Evolutionary conservation across 2,797 vertebrate genomes (phyloP), one percentile per base, ranked within the genome.

Genomic region (Neomorphus geoffroyi): DNA sequence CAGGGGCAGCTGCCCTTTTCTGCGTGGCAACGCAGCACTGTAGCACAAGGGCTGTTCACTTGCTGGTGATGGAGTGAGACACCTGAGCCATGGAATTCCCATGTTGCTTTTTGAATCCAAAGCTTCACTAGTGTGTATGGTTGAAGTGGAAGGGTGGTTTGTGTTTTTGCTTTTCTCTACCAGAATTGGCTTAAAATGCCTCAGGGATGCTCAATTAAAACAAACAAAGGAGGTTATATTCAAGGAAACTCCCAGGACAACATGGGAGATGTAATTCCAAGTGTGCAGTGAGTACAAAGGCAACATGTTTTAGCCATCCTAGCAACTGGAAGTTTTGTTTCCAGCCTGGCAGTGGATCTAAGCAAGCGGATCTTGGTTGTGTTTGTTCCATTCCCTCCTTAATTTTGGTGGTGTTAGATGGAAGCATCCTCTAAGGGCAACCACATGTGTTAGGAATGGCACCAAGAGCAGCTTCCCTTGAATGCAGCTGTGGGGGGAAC

Each of bases 21-120:
- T 50, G 66, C 32, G 33, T 15, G 41, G 15, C 54, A 33, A 14
- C 54, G 41, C 61, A 30, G 13, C 33, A 13, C 8, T 3, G 51
- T 8, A 5, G n/a, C 0, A 0, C 5, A 0, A 2, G 37, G 73
- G 60, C 51, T 26, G 2, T 4, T 35, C 21, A 1, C 39, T 46
- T 8, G 0, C 67, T 35, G 77, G 5, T 13, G 30, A 2, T 11
- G 41, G 32, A 51, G n/a, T 57, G 50, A 8, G 46, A 23, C 9
- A 27, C n/a, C 41, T 14, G 23, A 35, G 27, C 70, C 6, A 1
- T 30, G 15, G 18, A 17, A 19, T 28, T 64, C 28, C 61, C 10
- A 2, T 6, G 50, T 3, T 67, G 28, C 35, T 39, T 58, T 53
- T 21, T 45, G 37, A 84, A 50, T 37, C 30, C 14, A 24, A 58